Conservation (phyloP, 2,797 vertebrate species). For the Microctenopoma stevenorrisi region DNA sequence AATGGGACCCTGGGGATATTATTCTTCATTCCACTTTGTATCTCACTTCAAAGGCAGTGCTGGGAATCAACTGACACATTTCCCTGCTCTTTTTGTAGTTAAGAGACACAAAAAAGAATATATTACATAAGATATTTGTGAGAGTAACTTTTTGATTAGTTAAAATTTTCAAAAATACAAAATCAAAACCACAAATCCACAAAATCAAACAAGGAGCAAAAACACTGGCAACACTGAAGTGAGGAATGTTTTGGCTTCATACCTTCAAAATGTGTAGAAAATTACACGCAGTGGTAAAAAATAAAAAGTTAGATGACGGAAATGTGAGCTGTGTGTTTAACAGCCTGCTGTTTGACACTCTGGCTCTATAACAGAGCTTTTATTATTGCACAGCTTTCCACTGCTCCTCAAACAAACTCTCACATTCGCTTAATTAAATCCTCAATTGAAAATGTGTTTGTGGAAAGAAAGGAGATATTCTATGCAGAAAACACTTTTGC, state of each 20-base stretch:
- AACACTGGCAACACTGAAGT: background rate
- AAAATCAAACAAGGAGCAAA: background rate
- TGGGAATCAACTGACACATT: constrained; percentile 63
- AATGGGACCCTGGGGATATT: constrained; percentile 78
- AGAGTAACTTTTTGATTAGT: constrained; percentile 2
- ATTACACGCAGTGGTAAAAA: constrained; percentile 53
- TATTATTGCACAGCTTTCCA: constrained; percentile 64
- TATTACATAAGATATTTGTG: constrained; percentile 24
- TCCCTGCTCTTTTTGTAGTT: constrained; percentile 37
- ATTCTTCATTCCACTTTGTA: constrained; percentile 73
- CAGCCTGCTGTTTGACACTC: constrained; percentile 57
- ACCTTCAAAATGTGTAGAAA: constrained; percentile 64
- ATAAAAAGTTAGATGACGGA: constrained; percentile 51
- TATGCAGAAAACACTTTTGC: constrained; percentile 58
- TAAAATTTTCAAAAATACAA: constrained; percentile 11
- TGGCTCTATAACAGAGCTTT: constrained; percentile 56
- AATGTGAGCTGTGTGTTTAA: constrained; percentile 72
- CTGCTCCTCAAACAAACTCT: constrained; percentile 70
- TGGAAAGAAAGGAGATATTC: constrained; percentile 75
- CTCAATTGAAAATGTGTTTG: constrained; percentile 73
- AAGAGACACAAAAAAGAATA: constrained; percentile 11
- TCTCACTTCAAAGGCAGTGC: constrained; percentile 77
- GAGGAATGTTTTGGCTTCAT: constrained; percentile 52
- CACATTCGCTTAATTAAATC: constrained; percentile 76
- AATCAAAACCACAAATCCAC: constrained; percentile 21